A percentile compares a stretch with the other conserved stretches of the same genome.
phyloP scores from a whole-genome alignment of 2,888 invertebrate genomes.

The Tipula helvola region DNA sequence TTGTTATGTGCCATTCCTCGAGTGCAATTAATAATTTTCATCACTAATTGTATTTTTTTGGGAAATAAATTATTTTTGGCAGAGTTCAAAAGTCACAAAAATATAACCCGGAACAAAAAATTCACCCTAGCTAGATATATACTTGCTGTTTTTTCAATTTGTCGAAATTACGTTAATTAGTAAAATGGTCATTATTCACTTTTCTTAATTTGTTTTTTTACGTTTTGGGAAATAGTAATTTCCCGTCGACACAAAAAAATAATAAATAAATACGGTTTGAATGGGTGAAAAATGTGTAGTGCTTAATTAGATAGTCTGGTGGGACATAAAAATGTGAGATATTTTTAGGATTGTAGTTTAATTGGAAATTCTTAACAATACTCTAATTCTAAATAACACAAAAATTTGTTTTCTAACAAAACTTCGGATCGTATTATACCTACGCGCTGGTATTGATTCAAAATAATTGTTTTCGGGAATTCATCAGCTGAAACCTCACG shows the following conservation, averaged over 20 bases:
- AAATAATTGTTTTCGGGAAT: no score
- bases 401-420: no score
- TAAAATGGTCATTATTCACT: background rate
- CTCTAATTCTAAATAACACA: no score
- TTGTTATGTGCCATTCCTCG: background rate
- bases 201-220: constrained; percentile 4
- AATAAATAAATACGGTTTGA: background rate
- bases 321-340: no score
- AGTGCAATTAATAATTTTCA: background rate
- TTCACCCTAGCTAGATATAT: background rate
- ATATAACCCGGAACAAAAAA: background rate
- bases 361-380: no score
- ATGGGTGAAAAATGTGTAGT: background rate
- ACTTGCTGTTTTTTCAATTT: background rate
- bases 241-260: background rate
- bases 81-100: background rate
- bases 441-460: no score
- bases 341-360: no score
- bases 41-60: background rate
- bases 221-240: background rate
- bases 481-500: no score
- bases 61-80: background rate
- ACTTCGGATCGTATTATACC: no score
- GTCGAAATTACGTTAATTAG: background rate
- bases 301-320: background rate